phyloP scores from a whole-genome alignment of 30 jellyfish, hydroid and myxozoan genomes.

The Mastigias papua region DNA sequence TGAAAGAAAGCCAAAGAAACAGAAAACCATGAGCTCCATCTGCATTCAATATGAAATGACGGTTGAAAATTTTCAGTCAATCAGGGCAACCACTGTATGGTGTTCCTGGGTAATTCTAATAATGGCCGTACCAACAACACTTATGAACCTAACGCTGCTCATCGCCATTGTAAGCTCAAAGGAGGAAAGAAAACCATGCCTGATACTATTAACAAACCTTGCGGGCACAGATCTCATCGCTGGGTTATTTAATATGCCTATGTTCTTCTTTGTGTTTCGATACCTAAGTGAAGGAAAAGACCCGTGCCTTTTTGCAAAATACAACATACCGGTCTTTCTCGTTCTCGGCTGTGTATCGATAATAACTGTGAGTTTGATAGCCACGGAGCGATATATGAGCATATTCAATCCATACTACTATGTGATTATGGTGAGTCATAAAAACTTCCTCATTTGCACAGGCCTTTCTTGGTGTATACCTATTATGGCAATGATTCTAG shows the following conservation, averaged over 20 bases:
- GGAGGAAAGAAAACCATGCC: conserved; percentile 44
- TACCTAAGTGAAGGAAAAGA: conserved; percentile 3
- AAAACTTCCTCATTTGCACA: neutral
- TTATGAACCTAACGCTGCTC: conserved; percentile 5
- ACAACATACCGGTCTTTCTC: conserved; percentile 8
- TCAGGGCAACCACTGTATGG: neutral
- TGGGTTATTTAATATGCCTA: conserved; percentile 33
- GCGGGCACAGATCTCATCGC: conserved; percentile 45
- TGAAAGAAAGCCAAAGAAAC: neutral
- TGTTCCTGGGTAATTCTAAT: conserved; percentile 6
- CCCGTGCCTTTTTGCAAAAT: conserved; percentile 28
- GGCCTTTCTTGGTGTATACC: conserved; percentile 26
- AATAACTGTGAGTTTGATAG: conserved; percentile 24
- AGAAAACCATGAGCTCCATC: neutral
- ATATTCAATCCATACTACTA: conserved; percentile 50
- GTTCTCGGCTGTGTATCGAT: conserved; percentile 29
- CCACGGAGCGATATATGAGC: conserved; percentile 48
- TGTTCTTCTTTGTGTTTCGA: conserved; percentile 1
- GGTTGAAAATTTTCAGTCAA: neutral
- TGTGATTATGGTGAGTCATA: neutral
- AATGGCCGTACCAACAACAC: conserved; percentile 27
- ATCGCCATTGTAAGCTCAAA: conserved; percentile 19
- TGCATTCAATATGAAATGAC: conserved; percentile 15
- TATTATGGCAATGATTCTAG: neutral
- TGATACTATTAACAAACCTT: conserved; percentile 12